phyloP scores from a whole-genome alignment of 1,140 invertebrate species.

The Centruroides vittatus region DNA sequence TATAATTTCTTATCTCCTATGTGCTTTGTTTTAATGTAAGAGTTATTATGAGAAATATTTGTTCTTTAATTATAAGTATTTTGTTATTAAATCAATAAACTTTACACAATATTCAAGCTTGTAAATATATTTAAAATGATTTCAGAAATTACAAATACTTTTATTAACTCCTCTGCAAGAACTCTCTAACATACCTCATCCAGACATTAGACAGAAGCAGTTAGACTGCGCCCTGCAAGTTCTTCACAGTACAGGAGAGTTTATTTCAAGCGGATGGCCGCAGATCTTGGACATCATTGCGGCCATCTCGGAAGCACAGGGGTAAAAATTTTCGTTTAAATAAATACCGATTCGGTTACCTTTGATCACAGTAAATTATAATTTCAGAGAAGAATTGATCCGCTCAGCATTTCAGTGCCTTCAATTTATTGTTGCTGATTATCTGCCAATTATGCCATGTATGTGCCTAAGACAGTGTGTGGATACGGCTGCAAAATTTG shows the following conservation, averaged over 20 bases:
- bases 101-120: too few relatives aligned
- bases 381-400: constrained; percentile 68
- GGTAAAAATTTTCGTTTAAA: constrained; percentile 38
- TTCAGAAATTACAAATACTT: constrained; percentile 64
- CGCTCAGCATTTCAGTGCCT: constrained; percentile 90
- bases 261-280: constrained; percentile 84
- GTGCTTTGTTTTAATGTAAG: not conserved
- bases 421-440: constrained; percentile 93
- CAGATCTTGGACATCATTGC: constrained; percentile 86
- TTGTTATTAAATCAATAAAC: too few relatives aligned
- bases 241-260: constrained; percentile 81
- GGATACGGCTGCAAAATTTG: constrained; percentile 89
- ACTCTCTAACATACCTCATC: constrained; percentile 70
- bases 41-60: not conserved
- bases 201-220: constrained; percentile 87
- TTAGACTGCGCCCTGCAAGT: constrained; percentile 87
- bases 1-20: not conserved
- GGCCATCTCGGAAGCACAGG: constrained; percentile 80
- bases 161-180: constrained; percentile 77
- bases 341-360: not conserved
- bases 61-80: not conserved
- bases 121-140: not conserved
- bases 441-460: constrained; percentile 73
- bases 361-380: not conserved
- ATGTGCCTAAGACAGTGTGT: constrained; percentile 76